These are phyloP conservation scores for Chaetogeoica ovagalla DNA, from an alignment of 2,888 invertebrate genomes.

Conservation along the genomic window DNA sequence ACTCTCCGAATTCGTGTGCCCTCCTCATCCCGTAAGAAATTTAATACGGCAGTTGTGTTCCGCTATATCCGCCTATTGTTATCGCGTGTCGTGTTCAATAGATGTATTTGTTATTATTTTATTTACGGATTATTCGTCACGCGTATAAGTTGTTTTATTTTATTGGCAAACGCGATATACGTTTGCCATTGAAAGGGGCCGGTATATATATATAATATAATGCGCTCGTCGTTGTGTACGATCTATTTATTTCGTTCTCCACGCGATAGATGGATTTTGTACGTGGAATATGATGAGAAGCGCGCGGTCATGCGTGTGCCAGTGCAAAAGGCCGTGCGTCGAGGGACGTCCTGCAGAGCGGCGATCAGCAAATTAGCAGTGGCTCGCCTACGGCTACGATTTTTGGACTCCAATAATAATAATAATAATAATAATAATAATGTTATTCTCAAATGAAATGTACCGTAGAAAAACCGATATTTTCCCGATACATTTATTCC, in stretches of 20 bases:
- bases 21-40: too few relatives aligned
- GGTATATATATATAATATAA: not conserved
- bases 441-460: not conserved
- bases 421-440: too few relatives aligned
- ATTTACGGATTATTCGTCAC: too few relatives aligned
- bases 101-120: too few relatives aligned
- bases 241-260: constrained; percentile 3
- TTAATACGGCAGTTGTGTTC: too few relatives aligned
- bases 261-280: constrained; percentile 1
- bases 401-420: not conserved
- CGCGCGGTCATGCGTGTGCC: constrained; percentile 3
- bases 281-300: not conserved
- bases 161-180: too few relatives aligned
- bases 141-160: too few relatives aligned
- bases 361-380: constrained; percentile 39
- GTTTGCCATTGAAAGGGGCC: not conserved
- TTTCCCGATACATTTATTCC: not conserved
- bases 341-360: constrained; percentile 23
- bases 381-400: constrained; percentile 25
- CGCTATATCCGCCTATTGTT: too few relatives aligned
- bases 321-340: constrained; percentile 15
- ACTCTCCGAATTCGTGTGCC: too few relatives aligned
- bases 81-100: too few relatives aligned
- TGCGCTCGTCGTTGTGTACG: not conserved
- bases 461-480: not conserved